Conservation (phyloP, 2,113 vertebrate species). For the Epinephelus cyanopodus region DNA sequence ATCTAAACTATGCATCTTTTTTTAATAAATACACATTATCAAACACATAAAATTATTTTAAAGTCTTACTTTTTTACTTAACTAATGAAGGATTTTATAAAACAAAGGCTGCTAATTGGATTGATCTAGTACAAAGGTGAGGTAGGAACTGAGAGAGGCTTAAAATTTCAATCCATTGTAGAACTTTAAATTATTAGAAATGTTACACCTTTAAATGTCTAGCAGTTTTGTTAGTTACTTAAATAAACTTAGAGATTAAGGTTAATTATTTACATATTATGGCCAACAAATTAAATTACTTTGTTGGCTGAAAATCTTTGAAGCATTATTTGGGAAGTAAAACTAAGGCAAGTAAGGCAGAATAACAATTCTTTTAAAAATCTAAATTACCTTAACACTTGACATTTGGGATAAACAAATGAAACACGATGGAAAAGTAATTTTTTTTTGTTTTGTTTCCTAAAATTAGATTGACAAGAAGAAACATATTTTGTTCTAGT, state of each 20-base stretch:
- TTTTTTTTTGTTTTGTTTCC: not conserved
- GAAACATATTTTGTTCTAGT: not conserved
- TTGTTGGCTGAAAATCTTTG: conserved; percentile 8
- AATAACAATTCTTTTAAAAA: not conserved
- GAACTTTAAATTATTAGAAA: conserved; percentile 7
- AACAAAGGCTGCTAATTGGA: not conserved
- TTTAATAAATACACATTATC: not conserved
- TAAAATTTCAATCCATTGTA: not conserved
- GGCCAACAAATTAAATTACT: not conserved
- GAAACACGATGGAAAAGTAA: not conserved
- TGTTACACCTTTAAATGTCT: not conserved
- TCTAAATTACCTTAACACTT: not conserved
- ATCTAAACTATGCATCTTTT: not conserved
- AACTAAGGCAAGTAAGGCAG: not conserved
- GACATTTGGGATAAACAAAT: not conserved
- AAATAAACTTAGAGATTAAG: not conserved
- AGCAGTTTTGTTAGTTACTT: not conserved
- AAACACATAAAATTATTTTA: not conserved
- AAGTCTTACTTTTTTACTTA: not conserved
- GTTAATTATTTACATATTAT: conserved; percentile 14
- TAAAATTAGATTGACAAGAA: conserved; percentile 18
- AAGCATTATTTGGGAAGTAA: not conserved
- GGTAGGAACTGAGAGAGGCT: conserved; percentile 3
- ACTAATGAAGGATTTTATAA: not conserved
- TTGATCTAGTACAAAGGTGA: not conserved